Conservation (phyloP, 2,888 invertebrate species). For the Caenorhabditis panamensis region DNA sequence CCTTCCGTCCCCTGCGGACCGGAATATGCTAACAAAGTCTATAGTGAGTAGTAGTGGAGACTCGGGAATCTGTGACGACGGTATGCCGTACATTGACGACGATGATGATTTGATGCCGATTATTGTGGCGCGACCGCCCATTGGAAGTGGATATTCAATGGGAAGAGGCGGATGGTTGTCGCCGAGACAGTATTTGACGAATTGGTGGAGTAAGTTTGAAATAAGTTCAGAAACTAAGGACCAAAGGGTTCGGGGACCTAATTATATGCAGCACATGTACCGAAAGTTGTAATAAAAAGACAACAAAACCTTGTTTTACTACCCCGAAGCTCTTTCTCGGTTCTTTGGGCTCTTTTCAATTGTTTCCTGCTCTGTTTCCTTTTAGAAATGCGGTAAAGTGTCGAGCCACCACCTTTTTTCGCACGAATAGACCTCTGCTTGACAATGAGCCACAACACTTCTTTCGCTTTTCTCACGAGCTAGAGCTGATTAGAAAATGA, state of each 20-base stretch:
- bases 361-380: conserved; percentile 22
- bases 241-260: too few relatives aligned
- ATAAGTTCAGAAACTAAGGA: conserved; percentile 3
- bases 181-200: conserved; percentile 42
- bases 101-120: conserved; percentile 65
- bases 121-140: conserved; percentile 63
- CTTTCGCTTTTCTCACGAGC: background rate
- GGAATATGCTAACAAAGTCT: conserved; percentile 67
- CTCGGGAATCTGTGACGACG: conserved; percentile 63
- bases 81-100: conserved; percentile 65
- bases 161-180: conserved; percentile 43
- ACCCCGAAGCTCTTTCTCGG: conserved; percentile 5
- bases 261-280: background rate
- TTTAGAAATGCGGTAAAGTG: too few relatives aligned
- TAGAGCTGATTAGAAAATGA: conserved; percentile 16
- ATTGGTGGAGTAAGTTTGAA: conserved; percentile 58
- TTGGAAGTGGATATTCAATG: conserved; percentile 28
- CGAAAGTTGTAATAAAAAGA: background rate
- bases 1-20: conserved; percentile 64
- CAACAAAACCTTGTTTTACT: conserved; percentile 14
- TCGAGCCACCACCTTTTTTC: conserved; percentile 4
- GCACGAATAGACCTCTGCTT: background rate
- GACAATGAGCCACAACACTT: background rate
- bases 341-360: conserved; percentile 11
- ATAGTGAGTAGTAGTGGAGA: conserved; percentile 59